Evolutionary conservation across 2,888 invertebrate species (phyloP), one percentile per base, ranked within the genome.

Genomic region (Oligia fasciuncula): DNA sequence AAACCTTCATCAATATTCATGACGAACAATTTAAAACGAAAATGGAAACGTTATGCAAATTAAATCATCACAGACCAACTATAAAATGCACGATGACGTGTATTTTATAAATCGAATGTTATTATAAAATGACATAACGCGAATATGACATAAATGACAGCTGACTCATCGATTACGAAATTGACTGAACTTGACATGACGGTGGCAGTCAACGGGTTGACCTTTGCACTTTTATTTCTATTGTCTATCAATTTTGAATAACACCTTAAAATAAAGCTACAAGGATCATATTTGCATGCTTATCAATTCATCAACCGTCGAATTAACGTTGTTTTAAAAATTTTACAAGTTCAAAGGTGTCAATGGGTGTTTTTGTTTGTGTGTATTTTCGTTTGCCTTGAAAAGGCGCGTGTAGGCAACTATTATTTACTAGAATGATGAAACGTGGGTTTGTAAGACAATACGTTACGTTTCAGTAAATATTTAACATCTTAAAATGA

Each of bases 301-400:
- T 54, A 62, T 72, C 14, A 65, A 54, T 68, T 75, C 5, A 19
- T 72, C 2, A 70, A 68, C 57, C 13, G 62, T 35, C 66, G 63
- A 73, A 40, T 70, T 77, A 77, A 66, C 49, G 23, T 77, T 76
- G 78, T 84, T 73, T 80, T 85, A 60, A 77, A 80, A 83, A 73
- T 54, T 57, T 77, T 40, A 74, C 29, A 84, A 84, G 81, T 91
- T 94, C 93, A 84, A 75, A 94, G 88, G 93, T 94, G 94, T 92
- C 85, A 94, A 94, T 85, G 65, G 57, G 91, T 29, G 29, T 29
- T 29, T 29, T 29, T 29, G 29, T 29, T 29, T 29, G 29, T 29
- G 29, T 29, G 29, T 29, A 29, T 29, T 29, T 29, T 29, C 29
- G 29, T 29, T 29, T 29, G 29, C 29, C 29, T 29, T 29, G 29